phyloP scores from a whole-genome alignment of 2,797 vertebrate genomes.

The Poeciliopsis gracilis region DNA sequence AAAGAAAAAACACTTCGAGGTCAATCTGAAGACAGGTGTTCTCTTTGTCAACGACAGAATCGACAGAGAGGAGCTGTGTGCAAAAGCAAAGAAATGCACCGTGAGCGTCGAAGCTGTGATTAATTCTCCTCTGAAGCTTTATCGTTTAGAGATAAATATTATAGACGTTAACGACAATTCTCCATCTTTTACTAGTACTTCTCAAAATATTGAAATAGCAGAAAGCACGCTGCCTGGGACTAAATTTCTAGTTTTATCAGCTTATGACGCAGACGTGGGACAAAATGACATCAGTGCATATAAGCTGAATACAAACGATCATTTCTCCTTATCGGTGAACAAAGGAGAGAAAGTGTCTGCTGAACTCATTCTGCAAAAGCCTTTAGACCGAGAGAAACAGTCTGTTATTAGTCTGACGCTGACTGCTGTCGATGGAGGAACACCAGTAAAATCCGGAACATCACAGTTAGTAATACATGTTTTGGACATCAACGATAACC shows the following conservation, averaged over 20 bases:
- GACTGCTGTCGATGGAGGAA: slow-evolving; percentile 70
- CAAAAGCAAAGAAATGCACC: slow-evolving; percentile 44
- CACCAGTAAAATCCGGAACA: slow-evolving; percentile 14
- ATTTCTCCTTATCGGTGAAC: slow-evolving; percentile 56
- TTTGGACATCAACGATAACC: slow-evolving; percentile 67
- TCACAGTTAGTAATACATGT: slow-evolving; percentile 5
- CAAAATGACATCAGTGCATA: slow-evolving; percentile 60
- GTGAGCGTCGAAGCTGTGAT: slow-evolving; percentile 63
- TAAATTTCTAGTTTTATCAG: slow-evolving; percentile 50
- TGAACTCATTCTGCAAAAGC: slow-evolving; percentile 70
- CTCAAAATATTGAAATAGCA: slow-evolving; percentile 59
- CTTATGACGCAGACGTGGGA: slow-evolving; percentile 61
- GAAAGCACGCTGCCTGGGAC: slow-evolving; percentile 76
- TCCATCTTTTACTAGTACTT: slow-evolving; percentile 47
- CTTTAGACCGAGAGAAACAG: slow-evolving; percentile 71
- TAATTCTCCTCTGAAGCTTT: slow-evolving; percentile 58
- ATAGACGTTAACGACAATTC: slow-evolving; percentile 67
- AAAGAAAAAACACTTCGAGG: slow-evolving; percentile 52
- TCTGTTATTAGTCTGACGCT: slow-evolving; percentile 56
- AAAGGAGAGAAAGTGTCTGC: slow-evolving; percentile 47
- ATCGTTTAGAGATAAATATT: slow-evolving; percentile 58
- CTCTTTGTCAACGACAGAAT: slow-evolving; percentile 63
- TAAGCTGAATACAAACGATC: slow-evolving; percentile 57
- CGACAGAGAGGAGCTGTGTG: slow-evolving; percentile 70
- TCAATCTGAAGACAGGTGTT: slow-evolving; percentile 57